Evolutionary conservation across 2,888 invertebrate species (phyloP).

Genomic region (Apodemia hepburni): DNA sequence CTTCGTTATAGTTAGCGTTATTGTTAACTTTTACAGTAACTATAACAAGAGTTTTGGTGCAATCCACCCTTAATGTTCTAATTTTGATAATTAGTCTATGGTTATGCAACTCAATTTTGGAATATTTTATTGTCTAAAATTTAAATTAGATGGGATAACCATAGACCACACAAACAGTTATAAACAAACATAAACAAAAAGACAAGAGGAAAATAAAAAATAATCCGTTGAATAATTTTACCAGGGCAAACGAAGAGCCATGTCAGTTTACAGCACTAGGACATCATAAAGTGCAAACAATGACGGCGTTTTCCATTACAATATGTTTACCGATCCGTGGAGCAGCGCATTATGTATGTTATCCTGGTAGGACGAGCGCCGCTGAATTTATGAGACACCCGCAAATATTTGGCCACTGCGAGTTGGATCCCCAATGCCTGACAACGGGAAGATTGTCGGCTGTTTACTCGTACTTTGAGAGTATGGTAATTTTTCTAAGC

Average conservation of each 20-base stretch:
- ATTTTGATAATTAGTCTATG: no score
- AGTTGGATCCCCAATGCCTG: constrained; percentile 69
- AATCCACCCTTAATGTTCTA: no score
- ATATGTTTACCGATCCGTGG: constrained; percentile 79
- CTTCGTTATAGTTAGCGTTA: no score
- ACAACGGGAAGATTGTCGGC: constrained; percentile 72
- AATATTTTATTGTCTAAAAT: no score
- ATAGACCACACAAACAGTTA: no score
- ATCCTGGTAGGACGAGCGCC: constrained; percentile 70
- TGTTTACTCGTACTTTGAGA: constrained; percentile 39
- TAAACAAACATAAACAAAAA: no score
- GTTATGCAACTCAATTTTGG: no score
- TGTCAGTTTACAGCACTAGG: constrained; percentile 70
- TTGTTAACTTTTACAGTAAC: no score
- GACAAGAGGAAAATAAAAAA: no score
- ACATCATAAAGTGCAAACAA: constrained; percentile 79
- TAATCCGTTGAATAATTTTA: constrained; percentile 32
- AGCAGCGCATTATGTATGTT: constrained; percentile 77
- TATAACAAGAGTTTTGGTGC: no score
- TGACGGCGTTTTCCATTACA: constrained; percentile 79
- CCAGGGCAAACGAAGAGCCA: constrained; percentile 37
- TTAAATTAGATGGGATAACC: no score
- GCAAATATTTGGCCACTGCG: constrained; percentile 75
- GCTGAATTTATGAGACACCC: constrained; percentile 73
- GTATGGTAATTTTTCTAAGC: constrained; percentile 33